Conservation (phyloP, 1,140 invertebrate genomes). For the Drosophila suzukii region DNA sequence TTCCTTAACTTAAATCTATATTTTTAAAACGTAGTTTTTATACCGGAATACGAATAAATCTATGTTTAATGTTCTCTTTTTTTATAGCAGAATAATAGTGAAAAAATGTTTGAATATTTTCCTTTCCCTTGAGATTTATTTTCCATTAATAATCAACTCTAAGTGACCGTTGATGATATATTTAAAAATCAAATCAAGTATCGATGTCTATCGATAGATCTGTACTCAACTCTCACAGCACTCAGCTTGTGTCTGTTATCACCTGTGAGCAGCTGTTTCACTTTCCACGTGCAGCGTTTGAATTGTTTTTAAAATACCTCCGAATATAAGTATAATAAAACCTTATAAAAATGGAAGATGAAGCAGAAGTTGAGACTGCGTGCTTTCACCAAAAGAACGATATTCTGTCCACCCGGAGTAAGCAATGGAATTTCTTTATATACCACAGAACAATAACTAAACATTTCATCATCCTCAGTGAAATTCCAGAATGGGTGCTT, state of each 20-base stretch:
- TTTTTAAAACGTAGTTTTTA: too few relatives aligned
- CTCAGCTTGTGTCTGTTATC: too few relatives aligned
- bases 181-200: background rate
- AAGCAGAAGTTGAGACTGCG: conserved; percentile 50
- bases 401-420: conserved; percentile 55
- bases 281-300: conserved; percentile 25
- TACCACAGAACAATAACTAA: background rate
- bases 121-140: too few relatives aligned
- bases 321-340: background rate
- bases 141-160: too few relatives aligned
- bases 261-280: conserved; percentile 11
- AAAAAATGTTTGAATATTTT: too few relatives aligned
- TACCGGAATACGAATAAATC: background rate
- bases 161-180: background rate
- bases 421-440: background rate
- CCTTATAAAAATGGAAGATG: conserved; percentile 60
- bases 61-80: too few relatives aligned
- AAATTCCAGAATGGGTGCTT: conserved; percentile 78
- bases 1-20: background rate
- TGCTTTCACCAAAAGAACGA: conserved; percentile 29
- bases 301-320: conserved; percentile 15
- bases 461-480: conserved; percentile 29
- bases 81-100: too few relatives aligned
- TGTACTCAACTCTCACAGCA: too few relatives aligned
- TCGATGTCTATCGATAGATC: background rate